These are phyloP conservation scores for Clunio marinus DNA, from an alignment of 2,888 invertebrate genomes.

Conservation along the genomic window DNA sequence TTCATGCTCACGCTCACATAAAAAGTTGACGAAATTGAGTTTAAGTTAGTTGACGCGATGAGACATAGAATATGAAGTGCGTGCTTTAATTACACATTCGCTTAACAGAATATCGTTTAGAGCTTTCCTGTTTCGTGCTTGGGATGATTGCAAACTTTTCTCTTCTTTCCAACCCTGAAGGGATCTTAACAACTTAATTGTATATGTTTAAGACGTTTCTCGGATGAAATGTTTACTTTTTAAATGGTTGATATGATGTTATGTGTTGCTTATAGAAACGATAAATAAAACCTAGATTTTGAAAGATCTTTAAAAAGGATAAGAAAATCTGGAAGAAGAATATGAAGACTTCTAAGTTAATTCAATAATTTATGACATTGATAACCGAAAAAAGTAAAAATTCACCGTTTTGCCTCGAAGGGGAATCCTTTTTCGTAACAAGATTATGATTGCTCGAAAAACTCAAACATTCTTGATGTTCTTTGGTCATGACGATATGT, in stretches of 20 bases:
- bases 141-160: not conserved
- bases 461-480: not conserved
- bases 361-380: too few relatives aligned
- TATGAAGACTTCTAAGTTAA: too few relatives aligned
- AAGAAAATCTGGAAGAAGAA: too few relatives aligned
- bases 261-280: too few relatives aligned
- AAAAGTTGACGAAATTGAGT: conserved; percentile 5
- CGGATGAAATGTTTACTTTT: not conserved
- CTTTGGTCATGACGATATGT: not conserved
- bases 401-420: not conserved
- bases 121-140: not conserved
- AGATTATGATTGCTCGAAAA: conserved; percentile 1
- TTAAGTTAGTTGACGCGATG: not conserved
- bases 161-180: too few relatives aligned
- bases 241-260: too few relatives aligned
- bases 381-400: too few relatives aligned
- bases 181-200: not conserved
- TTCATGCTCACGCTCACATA: not conserved
- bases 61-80: not conserved
- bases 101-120: too few relatives aligned
- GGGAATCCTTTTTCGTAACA: not conserved
- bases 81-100: conserved; percentile 11
- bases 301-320: too few relatives aligned
- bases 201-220: not conserved
- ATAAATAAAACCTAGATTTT: too few relatives aligned